These are phyloP conservation scores for Vidua chalybeata DNA, from an alignment of 2,113 vertebrate genomes.

Conservation along the genomic window DNA sequence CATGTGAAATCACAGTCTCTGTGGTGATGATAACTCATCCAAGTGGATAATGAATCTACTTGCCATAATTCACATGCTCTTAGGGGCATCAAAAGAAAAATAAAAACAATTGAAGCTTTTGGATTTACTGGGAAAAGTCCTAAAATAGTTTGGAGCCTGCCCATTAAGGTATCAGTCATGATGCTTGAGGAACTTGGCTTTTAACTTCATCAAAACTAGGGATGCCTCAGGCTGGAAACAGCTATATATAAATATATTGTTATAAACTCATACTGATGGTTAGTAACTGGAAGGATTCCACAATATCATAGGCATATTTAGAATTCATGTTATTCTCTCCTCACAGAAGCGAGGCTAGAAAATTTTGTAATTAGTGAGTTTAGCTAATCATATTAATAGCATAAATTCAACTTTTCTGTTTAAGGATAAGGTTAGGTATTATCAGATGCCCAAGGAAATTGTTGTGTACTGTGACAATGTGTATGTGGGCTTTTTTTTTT, in stretches of 20 bases:
- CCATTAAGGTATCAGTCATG: neutral
- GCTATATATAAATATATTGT: neutral
- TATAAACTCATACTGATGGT: neutral
- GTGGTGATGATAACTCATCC: neutral
- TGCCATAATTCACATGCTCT: neutral
- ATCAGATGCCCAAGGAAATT: neutral
- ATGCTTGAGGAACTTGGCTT: neutral
- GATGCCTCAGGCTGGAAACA: neutral
- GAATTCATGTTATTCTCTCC: neutral
- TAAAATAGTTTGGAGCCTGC: neutral
- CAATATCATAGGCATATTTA: neutral
- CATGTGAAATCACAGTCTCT: slow-evolving; percentile 15
- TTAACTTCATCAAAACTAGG: neutral
- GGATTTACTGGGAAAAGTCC: neutral
- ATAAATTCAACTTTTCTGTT: neutral
- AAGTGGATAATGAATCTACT: slow-evolving; percentile 16
- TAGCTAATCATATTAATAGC: neutral
- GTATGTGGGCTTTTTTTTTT: neutral
- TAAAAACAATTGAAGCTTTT: neutral
- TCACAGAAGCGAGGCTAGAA: neutral
- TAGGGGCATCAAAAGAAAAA: neutral
- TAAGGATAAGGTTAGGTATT: neutral
- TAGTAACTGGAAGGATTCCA: neutral
- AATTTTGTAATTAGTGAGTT: neutral
- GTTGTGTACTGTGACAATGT: neutral